phyloP scores from a whole-genome alignment of 1,140 invertebrate species.

The Neuroterus valhalla region DNA sequence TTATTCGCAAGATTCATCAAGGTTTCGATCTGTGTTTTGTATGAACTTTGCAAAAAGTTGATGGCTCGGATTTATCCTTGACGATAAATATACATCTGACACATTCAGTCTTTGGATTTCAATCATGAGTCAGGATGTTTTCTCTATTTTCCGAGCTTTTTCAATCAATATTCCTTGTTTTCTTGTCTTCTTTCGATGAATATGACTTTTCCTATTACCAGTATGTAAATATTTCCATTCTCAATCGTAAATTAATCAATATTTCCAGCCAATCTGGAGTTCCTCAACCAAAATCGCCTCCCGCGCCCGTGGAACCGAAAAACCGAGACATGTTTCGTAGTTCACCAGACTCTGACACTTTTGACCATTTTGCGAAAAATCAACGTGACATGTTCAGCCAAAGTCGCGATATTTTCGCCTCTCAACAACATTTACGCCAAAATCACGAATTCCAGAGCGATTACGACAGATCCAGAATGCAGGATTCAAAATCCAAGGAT shows the following conservation, averaged over 20 bases:
- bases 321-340: slow-evolving; percentile 79
- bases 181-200: slow-evolving; percentile 29
- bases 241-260: slow-evolving; percentile 1
- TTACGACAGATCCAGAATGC: slow-evolving; percentile 68
- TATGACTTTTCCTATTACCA: slow-evolving; percentile 32
- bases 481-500: slow-evolving; percentile 77
- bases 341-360: slow-evolving; percentile 80
- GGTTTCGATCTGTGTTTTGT: too few relatives aligned
- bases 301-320: slow-evolving; percentile 83
- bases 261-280: slow-evolving; percentile 69
- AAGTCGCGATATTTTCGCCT: slow-evolving; percentile 69
- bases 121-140: background rate
- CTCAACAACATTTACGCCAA: slow-evolving; percentile 68
- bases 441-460: slow-evolving; percentile 67
- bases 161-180: slow-evolving; percentile 11
- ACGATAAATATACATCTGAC: too few relatives aligned
- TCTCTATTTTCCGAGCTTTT: background rate
- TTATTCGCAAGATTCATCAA: too few relatives aligned
- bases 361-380: slow-evolving; percentile 73
- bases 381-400: slow-evolving; percentile 72
- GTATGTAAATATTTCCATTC: background rate
- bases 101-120: too few relatives aligned
- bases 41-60: too few relatives aligned
- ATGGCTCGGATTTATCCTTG: too few relatives aligned
- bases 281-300: slow-evolving; percentile 76